Base-by-base conservation (phyloP, 1,140 invertebrate species). In the Aplysia californica region DNA sequence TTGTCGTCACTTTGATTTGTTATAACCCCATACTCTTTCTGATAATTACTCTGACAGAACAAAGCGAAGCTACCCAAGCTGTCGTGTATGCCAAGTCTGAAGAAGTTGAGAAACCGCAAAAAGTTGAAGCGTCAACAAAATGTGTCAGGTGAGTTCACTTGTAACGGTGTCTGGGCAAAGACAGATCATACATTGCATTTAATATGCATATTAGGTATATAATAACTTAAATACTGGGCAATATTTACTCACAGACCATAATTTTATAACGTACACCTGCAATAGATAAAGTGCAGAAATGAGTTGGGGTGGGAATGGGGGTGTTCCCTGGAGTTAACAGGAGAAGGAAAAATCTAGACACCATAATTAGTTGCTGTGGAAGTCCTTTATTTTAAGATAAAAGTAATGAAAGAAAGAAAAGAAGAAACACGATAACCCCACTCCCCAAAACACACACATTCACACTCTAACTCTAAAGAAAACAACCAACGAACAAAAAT, bases 41-140 rank as follows among this genome's bases (percentile, higher is more conserved):
- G n/a, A n/a, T n/a, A n/a, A n/a, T n/a, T n/a, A n/a, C 55, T 26
- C 50, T 71, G 50, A 26, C 70, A 81, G 79, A 73, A 75, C 61
- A 39, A 58, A 6, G 78, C 80, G 18, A 80, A 82, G 50, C 71
- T 77, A 20, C 80, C 78, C 0, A 80, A 82, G 39, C n/a, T 80
- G 36, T 72, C 69, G 3, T 80, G 80, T 65, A 29, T 82, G 0
- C 58, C 76, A n/a, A 64, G 36, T n/a, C 77, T 79, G 10, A 74
- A 73, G 50, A 78, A 74, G 39, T 31, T 80, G 4, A 76, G 39
- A 33, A 74, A 31, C 3, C 65, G 44, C 4, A 31, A 26, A 70
- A 74, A 41, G 71, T 65, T 66, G n/a, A n/a, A n/a, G n/a, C n/a
- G n/a, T n/a, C n/a, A 50, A 50, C 44, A 50, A 50, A 50, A 50